A percentile compares a stretch with the other conserved stretches of the same genome.
phyloP scores from a whole-genome alignment of 1,140 invertebrate genomes.

The Sitobion miscanthi region DNA sequence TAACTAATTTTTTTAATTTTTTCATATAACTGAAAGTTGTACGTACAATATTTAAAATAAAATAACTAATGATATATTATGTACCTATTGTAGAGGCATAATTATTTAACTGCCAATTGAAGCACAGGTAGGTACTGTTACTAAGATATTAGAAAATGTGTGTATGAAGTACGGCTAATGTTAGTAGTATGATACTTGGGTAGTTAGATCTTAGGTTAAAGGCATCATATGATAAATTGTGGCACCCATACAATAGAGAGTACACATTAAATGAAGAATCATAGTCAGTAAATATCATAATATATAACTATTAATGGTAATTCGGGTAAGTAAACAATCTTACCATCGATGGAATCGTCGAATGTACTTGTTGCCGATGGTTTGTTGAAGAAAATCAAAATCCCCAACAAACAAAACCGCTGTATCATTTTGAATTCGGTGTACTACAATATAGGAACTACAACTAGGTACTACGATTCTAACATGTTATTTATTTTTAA shows the following conservation, averaged over 20 bases:
- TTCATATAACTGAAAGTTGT: no score
- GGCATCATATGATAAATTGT: not conserved
- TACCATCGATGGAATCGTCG: slow-evolving; percentile 1
- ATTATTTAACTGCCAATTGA: no score
- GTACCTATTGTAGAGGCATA: no score
- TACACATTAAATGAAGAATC: not conserved
- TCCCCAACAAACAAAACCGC: slow-evolving; percentile 35
- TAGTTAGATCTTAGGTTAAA: not conserved
- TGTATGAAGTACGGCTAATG: not conserved
- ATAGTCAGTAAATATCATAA: not conserved
- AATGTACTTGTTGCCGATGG: not conserved
- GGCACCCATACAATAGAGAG: not conserved
- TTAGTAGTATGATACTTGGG: not conserved
- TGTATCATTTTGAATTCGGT: slow-evolving; percentile 32
- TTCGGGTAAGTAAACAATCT: slow-evolving; percentile 2
- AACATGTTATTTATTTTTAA: slow-evolving; percentile 29
- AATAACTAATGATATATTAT: no score
- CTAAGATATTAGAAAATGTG: not conserved
- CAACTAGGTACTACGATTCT: not conserved
- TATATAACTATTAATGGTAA: not conserved
- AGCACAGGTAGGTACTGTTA: no score
- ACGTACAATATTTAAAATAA: no score
- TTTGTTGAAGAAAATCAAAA: slow-evolving; percentile 34
- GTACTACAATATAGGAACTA: not conserved
- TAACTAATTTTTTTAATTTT: no score